These are phyloP conservation scores for Patella pellucida DNA, from an alignment of 2,888 invertebrate species.

Conservation along the genomic window DNA sequence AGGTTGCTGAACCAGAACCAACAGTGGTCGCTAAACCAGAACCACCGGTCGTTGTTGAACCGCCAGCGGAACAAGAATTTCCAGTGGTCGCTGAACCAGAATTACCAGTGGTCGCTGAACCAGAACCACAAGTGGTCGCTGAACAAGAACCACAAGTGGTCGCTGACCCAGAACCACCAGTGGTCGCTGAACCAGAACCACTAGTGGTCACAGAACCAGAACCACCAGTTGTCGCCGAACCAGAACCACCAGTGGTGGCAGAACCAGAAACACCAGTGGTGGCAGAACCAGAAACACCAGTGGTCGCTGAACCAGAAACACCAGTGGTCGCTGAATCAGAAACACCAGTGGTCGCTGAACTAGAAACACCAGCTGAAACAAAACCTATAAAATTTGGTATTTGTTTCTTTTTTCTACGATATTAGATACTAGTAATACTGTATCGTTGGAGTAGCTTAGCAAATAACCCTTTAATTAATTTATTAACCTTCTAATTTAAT, in stretches of 20 bases:
- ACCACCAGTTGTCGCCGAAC: not conserved
- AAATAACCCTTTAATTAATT: too few species aligned
- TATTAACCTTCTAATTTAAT: too few species aligned
- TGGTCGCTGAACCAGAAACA: not conserved
- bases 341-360: slow-evolving; percentile 2
- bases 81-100: not conserved
- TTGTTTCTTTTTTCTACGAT: too few species aligned
- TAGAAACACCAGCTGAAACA: not conserved
- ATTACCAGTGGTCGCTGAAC: not conserved
- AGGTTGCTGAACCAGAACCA: slow-evolving; percentile 8
- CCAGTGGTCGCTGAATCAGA: not conserved
- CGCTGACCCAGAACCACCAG: not conserved
- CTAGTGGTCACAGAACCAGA: not conserved
- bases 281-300: slow-evolving; percentile 5
- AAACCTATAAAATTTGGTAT: not conserved
- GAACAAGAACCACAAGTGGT: not conserved
- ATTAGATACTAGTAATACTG: too few species aligned
- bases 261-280: slow-evolving; percentile 4
- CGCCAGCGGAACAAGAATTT: not conserved
- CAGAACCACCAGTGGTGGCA: not conserved
- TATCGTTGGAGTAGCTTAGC: too few species aligned
- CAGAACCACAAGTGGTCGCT: slow-evolving; percentile 9
- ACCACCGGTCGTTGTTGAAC: slow-evolving; percentile 8
- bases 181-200: not conserved
- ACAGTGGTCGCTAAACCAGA: not conserved